Evolutionary conservation across 2,888 invertebrate species (phyloP), one percentile per base, ranked within the genome.

Genomic region (Aphrophora alni): DNA sequence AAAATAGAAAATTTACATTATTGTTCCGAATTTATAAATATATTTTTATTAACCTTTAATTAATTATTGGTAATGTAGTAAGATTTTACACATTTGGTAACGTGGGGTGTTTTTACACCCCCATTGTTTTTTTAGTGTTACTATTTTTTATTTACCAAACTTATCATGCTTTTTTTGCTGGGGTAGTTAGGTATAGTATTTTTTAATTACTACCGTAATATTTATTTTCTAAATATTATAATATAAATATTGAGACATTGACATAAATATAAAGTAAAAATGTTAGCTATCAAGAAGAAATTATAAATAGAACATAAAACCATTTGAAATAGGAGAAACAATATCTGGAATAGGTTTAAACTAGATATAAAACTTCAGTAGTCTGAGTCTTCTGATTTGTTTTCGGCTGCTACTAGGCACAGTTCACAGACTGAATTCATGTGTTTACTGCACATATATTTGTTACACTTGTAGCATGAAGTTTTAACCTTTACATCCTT

Each of bases 401-500:
- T 69, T 7, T 69, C 69, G 10, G 24, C 38, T 38, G 33, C 27
- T 33, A 10, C 7, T n/a, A 75, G 38, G 25, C 38, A 75, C 17
- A 14, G 25, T 17, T 75, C 75, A 25, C 75, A 75, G 14, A 75
- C 38, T 10, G 24, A 10, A 3, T 76, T 76, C 59, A 76, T 76
- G 26, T 76, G 25, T 25, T 8, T 76, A 26, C 5, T 59, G 10
- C 26, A 59, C 76, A 76, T 59, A 51, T 14, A 33, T 26, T 76
- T 76, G 14, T n/a, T 59, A n/a, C 76, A 76, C 12, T 26, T 76
- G 17, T n/a, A 74, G 25, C 74, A 74, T 33, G 74, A 12, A 17
- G 38, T 74, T 24, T 74, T 74, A 14, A 76, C 59, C 68, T 76
- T 59, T 26, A 21, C 27, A 75, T 75, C 75, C 12, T 25, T 59